A percentile compares a stretch with the other conserved stretches of the same genome.
Conservation (phyloP, 2,113 vertebrate species). For the Halcyon senegalensis region DNA sequence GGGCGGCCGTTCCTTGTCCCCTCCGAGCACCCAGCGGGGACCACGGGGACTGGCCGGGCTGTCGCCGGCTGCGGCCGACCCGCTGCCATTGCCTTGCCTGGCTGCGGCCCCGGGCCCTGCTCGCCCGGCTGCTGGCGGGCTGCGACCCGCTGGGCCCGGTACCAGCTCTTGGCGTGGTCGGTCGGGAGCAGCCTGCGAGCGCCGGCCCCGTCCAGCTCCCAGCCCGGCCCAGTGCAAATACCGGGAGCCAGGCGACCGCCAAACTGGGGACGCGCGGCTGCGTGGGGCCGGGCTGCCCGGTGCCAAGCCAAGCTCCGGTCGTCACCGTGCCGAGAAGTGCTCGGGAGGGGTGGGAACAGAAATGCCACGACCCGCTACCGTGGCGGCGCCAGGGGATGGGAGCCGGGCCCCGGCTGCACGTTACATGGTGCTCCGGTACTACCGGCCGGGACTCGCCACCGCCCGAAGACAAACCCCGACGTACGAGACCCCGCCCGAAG, state of each 20-base stretch:
- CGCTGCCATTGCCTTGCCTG: constrained; percentile 26
- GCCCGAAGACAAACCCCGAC: neutral
- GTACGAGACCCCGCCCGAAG: neutral
- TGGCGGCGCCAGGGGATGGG: neutral
- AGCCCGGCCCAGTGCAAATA: neutral
- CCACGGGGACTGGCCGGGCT: rapidly evolving
- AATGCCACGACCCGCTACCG: neutral
- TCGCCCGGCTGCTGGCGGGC: neutral
- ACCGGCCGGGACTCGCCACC: neutral
- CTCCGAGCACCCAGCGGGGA: neutral
- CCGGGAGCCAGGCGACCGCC: constrained; percentile 78
- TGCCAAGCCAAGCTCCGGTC: neutral
- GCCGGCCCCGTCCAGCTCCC: neutral
- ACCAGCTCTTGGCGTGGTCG: rapidly evolving
- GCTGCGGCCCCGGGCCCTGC: neutral
- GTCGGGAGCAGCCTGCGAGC: neutral
- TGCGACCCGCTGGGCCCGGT: rapidly evolving
- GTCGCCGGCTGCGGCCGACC: neutral
- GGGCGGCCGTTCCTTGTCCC: neutral
- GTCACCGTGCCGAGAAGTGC: constrained; percentile 44
- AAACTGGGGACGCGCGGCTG: constrained; percentile 80
- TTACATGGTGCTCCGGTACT: neutral
- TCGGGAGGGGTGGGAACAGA: neutral
- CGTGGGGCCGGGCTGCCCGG: rapidly evolving
- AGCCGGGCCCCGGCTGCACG: neutral